These are phyloP conservation scores for Netelia virgata DNA, from an alignment of 2,888 invertebrate species.

Conservation along the genomic window DNA sequence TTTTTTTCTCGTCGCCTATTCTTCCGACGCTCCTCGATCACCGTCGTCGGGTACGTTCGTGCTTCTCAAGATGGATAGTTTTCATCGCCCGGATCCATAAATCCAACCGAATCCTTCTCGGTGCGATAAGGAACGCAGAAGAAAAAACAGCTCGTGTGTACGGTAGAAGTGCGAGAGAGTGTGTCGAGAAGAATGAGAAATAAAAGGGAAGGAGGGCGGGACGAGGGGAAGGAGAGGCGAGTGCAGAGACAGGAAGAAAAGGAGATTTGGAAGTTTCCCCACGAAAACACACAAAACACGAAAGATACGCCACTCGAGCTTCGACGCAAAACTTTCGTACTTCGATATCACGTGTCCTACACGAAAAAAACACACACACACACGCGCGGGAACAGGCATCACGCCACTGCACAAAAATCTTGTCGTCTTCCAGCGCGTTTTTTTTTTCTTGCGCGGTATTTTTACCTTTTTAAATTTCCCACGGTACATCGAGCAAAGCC, in stretches of 20 bases:
- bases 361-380: not conserved
- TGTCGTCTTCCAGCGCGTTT: conserved; percentile 27
- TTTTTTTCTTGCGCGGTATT: not conserved
- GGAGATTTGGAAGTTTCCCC: conserved; percentile 46
- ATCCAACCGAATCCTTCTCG: conserved; percentile 70
- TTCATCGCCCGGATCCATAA: conserved; percentile 79
- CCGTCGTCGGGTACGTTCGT: conserved; percentile 57
- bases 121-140: conserved; percentile 55
- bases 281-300: conserved; percentile 37
- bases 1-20: conserved; percentile 37
- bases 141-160: conserved; percentile 38
- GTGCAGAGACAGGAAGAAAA: conserved; percentile 27
- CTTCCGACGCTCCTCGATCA: conserved; percentile 28
- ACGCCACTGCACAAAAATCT: not conserved
- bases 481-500: conserved; percentile 48
- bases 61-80: conserved; percentile 79
- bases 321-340: conserved; percentile 26
- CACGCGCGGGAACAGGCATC: not conserved
- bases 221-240: conserved; percentile 6
- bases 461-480: conserved; percentile 21
- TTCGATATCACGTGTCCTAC: conserved; percentile 12
- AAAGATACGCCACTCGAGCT: conserved; percentile 42
- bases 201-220: not conserved
- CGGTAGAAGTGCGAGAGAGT: conserved; percentile 57
- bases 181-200: conserved; percentile 10